phyloP scores from a whole-genome alignment of 2,113 vertebrate species.

The Ctenomys sociabilis region DNA sequence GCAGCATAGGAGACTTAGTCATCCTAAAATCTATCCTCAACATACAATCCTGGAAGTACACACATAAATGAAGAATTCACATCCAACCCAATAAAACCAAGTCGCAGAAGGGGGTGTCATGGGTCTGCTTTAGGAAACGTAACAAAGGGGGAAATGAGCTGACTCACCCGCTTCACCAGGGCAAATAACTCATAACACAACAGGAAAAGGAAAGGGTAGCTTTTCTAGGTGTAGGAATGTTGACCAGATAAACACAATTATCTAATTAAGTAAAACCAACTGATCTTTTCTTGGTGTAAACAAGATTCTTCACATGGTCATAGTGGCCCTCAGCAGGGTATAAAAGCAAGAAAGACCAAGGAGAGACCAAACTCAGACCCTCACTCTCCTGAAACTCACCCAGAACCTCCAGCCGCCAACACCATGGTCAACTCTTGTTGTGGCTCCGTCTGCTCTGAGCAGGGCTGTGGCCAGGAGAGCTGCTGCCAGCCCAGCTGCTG shows the following conservation, averaged over 20 bases:
- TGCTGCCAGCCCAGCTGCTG: too few relatives aligned
- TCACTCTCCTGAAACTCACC: not conserved
- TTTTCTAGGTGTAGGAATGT: conserved; percentile 34
- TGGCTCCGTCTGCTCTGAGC: not conserved
- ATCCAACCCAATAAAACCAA: not conserved
- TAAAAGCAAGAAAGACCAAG: conserved; percentile 48
- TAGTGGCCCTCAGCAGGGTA: conserved; percentile 15
- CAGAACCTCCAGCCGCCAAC: not conserved
- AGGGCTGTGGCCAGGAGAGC: not conserved
- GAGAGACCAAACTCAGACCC: not conserved
- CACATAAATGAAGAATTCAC: not conserved
- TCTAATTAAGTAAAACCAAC: conserved; percentile 25
- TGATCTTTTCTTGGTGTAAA: conserved; percentile 37
- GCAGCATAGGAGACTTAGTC: not conserved
- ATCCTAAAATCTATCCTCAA: not conserved
- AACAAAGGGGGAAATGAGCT: not conserved
- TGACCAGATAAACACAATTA: conserved; percentile 31
- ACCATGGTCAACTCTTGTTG: not conserved
- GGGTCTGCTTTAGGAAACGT: not conserved
- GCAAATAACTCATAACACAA: not conserved
- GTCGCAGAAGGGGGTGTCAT: not conserved
- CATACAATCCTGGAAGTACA: not conserved
- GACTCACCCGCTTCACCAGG: conserved; percentile 16
- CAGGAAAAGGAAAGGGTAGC: conserved; percentile 30
- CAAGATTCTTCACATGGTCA: not conserved